phyloP scores from a whole-genome alignment of 92 coral and sea anemone genomes.

The Epizoanthus rinbou region DNA sequence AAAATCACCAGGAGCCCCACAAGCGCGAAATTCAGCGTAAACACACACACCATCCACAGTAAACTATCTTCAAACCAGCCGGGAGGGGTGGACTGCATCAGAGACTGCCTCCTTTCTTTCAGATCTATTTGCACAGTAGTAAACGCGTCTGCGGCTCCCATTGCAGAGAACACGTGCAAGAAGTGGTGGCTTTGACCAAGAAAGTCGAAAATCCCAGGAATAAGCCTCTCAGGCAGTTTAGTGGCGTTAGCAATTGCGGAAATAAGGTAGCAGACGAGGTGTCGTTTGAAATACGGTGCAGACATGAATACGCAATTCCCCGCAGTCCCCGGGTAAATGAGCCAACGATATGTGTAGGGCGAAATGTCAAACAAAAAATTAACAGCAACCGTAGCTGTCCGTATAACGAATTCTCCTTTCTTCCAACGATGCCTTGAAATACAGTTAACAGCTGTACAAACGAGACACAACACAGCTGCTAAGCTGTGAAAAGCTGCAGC shows the following conservation, averaged over 20 bases:
- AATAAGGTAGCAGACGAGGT: slow-evolving; percentile 24
- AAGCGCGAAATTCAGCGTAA: slow-evolving; percentile 13
- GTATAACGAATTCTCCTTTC: slow-evolving; percentile 16
- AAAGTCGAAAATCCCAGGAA: slow-evolving; percentile 35
- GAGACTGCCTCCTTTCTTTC: not conserved
- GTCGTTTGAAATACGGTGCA: slow-evolving; percentile 40
- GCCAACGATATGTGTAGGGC: slow-evolving; percentile 37
- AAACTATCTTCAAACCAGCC: slow-evolving; percentile 30
- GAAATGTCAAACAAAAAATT: slow-evolving; percentile 19
- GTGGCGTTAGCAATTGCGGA: slow-evolving; percentile 43
- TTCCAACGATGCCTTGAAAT: slow-evolving; percentile 43
- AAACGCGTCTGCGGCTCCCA: slow-evolving; percentile 40
- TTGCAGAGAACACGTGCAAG: slow-evolving; percentile 22
- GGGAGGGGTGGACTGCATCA: slow-evolving; percentile 5
- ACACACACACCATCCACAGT: slow-evolving; percentile 19
- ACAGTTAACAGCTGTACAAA: slow-evolving; percentile 31
- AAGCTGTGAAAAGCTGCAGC: slow-evolving; percentile 11
- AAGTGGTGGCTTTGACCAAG: slow-evolving; percentile 41
- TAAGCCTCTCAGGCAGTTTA: slow-evolving; percentile 28
- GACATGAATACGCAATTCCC: not conserved
- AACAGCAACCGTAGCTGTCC: slow-evolving; percentile 15
- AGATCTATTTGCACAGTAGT: slow-evolving; percentile 26
- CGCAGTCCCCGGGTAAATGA: not conserved
- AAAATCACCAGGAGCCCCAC: not conserved
- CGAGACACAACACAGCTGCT: slow-evolving; percentile 20